These are phyloP conservation scores for Acanthosoma haemorrhoidale DNA, from an alignment of 2,888 invertebrate genomes.

Conservation along the genomic window DNA sequence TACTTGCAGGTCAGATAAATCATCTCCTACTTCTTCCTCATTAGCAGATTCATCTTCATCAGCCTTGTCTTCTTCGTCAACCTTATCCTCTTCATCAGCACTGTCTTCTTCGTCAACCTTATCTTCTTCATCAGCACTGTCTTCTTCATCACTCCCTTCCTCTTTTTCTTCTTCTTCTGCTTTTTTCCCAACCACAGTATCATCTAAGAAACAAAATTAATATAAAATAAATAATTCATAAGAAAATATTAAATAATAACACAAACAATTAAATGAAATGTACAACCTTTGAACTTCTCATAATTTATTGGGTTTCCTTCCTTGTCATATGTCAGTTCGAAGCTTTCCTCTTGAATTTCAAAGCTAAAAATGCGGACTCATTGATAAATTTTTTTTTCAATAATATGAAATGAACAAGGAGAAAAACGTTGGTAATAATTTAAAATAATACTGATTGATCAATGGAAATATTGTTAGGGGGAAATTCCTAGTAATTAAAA, in stretches of 20 bases:
- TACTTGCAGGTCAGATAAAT: slow-evolving; percentile 52
- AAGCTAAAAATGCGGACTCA: slow-evolving; percentile 27
- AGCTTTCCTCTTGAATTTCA: slow-evolving; percentile 31
- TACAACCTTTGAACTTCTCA: slow-evolving; percentile 15
- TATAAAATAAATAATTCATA: neutral
- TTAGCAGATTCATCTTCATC: slow-evolving; percentile 27
- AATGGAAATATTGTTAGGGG: no score
- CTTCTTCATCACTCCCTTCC: slow-evolving; percentile 37
- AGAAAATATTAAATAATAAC: no score
- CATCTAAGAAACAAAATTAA: neutral
- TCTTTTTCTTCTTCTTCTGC: slow-evolving; percentile 20
- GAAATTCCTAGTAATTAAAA: no score
- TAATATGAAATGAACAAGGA: neutral
- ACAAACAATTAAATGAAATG: neutral
- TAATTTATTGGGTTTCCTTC: slow-evolving; percentile 33
- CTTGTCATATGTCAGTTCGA: slow-evolving; percentile 32
- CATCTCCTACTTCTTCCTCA: slow-evolving; percentile 44
- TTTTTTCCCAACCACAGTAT: slow-evolving; percentile 33
- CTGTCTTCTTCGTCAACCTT: slow-evolving; percentile 37
- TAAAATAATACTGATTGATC: no score
- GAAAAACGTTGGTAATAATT: no score
- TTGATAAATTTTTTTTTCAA: neutral
- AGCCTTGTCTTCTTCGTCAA: slow-evolving; percentile 32
- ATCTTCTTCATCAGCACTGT: slow-evolving; percentile 43
- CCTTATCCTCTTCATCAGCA: slow-evolving; percentile 25